phyloP scores from a whole-genome alignment of 1,140 invertebrate species.

The Bilobella aurantiaca region DNA sequence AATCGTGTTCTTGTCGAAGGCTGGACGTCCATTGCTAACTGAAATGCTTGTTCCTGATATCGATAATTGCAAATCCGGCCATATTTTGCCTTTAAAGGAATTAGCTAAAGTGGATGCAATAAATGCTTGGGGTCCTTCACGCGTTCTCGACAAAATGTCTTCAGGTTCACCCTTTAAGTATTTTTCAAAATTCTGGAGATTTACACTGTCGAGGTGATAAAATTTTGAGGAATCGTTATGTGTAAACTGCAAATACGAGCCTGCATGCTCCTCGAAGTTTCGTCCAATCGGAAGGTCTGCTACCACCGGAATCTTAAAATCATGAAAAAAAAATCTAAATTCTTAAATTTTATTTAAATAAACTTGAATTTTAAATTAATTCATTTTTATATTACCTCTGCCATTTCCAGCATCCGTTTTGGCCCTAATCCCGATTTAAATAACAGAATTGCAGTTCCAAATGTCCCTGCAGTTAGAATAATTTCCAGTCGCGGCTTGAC shows the following conservation, averaged over 20 bases:
- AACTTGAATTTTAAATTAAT: background rate
- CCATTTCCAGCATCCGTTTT: background rate
- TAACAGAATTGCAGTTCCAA: background rate
- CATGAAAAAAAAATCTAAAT: too few relatives aligned
- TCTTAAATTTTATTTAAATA: too few relatives aligned
- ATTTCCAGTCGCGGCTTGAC: background rate
- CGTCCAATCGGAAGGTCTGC: background rate
- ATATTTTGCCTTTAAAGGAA: background rate
- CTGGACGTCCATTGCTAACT: background rate
- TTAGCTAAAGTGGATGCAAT: background rate
- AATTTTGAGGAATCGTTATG: background rate
- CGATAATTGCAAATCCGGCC: background rate
- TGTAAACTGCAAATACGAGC: background rate
- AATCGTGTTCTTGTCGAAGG: background rate
- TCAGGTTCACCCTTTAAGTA: background rate
- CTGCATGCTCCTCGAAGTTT: background rate
- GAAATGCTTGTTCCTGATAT: background rate
- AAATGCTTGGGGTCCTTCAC: background rate
- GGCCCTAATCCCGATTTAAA: background rate
- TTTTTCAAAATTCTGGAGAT: background rate
- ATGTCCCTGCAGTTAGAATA: background rate
- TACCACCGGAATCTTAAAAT: background rate
- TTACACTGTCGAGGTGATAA: too few relatives aligned
- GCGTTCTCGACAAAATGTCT: background rate
- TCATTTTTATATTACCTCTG: background rate